A percentile compares a stretch with the other conserved stretches of the same genome.
These are phyloP conservation scores for Stenotaenia linearis DNA, from an alignment of 2,888 invertebrate genomes.

Conservation along the genomic window DNA sequence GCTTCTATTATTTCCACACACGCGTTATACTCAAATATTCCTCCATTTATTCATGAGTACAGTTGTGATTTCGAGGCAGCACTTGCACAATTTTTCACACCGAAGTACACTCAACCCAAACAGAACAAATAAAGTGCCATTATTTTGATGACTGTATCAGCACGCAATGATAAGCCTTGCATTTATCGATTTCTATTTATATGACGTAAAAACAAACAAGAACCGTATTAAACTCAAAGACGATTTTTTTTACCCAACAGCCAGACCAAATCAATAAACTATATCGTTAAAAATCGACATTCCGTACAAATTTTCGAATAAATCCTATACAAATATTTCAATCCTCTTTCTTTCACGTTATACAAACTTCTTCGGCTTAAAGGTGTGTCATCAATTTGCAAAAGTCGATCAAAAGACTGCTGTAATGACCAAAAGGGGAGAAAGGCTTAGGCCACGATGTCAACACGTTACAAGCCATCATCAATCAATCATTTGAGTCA, in stretches of 20 bases:
- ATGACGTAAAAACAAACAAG: constrained; percentile 6
- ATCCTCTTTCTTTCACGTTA: not conserved
- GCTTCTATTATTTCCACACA: not conserved
- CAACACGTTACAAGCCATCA: constrained; percentile 1
- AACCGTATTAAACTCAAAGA: not conserved
- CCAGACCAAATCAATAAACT: not conserved
- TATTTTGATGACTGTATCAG: constrained; percentile 23
- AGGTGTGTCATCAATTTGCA: constrained; percentile 3
- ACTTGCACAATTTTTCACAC: constrained; percentile 26
- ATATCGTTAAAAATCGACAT: not conserved
- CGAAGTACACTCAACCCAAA: constrained; percentile 14
- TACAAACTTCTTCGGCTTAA: not conserved
- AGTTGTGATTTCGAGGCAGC: not conserved
- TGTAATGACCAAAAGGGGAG: constrained; percentile 5
- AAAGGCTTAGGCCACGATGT: constrained; percentile 3
- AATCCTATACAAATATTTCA: not conserved
- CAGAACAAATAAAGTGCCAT: not conserved
- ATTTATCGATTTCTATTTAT: not conserved
- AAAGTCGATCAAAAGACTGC: constrained; percentile 7
- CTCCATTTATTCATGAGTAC: constrained; percentile 13
- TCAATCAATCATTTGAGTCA: not conserved
- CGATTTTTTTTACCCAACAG: not conserved
- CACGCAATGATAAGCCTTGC: constrained; percentile 4
- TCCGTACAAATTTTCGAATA: not conserved
- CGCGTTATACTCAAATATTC: constrained; percentile 7